phyloP scores from a whole-genome alignment of 2,113 vertebrate genomes.

The Phrynocephalus versicolor region DNA sequence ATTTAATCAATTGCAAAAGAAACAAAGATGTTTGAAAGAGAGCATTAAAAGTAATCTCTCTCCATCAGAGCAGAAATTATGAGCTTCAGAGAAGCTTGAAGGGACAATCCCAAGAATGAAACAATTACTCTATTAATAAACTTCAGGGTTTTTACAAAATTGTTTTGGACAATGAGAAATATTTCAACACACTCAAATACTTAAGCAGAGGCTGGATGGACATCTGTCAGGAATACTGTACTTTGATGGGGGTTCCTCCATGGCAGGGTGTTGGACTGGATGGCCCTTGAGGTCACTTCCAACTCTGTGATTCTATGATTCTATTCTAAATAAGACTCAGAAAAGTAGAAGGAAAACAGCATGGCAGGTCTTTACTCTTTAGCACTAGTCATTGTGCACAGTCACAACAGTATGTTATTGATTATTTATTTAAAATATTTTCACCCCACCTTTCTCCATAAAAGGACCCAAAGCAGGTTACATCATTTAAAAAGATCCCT shows the following conservation, averaged over 20 bases:
- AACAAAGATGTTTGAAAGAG: slow-evolving; percentile 72
- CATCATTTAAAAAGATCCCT: too few relatives aligned
- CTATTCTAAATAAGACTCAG: neutral
- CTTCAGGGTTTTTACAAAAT: slow-evolving; percentile 40
- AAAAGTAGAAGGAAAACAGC: slow-evolving; percentile 20
- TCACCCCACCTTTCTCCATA: too few relatives aligned
- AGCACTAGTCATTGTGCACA: neutral
- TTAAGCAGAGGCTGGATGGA: too few relatives aligned
- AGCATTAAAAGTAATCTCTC: slow-evolving; percentile 63
- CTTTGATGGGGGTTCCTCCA: too few relatives aligned
- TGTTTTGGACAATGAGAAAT: slow-evolving; percentile 55
- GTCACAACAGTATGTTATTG: too few relatives aligned
- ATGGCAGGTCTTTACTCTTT: neutral
- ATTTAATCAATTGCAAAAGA: slow-evolving; percentile 74
- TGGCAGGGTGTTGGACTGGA: too few relatives aligned
- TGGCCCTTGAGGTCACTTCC: too few relatives aligned
- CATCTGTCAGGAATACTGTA: too few relatives aligned
- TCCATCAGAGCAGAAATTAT: slow-evolving; percentile 73
- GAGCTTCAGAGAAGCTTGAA: slow-evolving; percentile 53
- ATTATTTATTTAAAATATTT: too few relatives aligned
- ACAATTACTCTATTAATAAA: slow-evolving; percentile 48
- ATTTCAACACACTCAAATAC: slow-evolving; percentile 27
- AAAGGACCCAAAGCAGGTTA: too few relatives aligned
- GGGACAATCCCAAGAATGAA: slow-evolving; percentile 54
- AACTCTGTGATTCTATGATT: too few relatives aligned